Base-by-base conservation (phyloP, 2,888 invertebrate species). In the Lycaena phlaeas region DNA sequence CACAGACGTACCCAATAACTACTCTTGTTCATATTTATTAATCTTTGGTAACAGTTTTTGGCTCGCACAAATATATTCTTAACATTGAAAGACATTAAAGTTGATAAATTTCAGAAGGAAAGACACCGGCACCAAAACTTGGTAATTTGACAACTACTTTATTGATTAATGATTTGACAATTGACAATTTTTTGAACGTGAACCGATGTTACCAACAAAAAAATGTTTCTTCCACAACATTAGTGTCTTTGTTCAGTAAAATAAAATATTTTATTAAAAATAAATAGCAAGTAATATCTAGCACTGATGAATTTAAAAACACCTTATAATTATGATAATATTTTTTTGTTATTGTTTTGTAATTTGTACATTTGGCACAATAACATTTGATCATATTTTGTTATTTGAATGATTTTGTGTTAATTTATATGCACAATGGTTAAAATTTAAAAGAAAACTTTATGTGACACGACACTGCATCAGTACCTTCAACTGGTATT, bases 61-160 rank as follows among this genome's bases (percentile, higher is more conserved):
- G 62, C 75, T 46, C 59, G 57, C 36, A 57, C 58, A 38, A 79
- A 50, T 50, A 76, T 45, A 48, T 72, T 72, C 65, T 71, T 81
- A 49, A 81, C 64, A 42, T 59, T 56, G 41, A 55, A 58, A 64
- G 64, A 63, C 78, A 79, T 79, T 63, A 59, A 59, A 49, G 46
- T 44, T 10, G 10, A 17, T 15, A n/a, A 14, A 30, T 15, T 30
- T 10, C 14, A 29, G n/a, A 2, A 3, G 15, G 2, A 30, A 43
- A 36, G 10, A 30, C 29, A 11, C 38, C 37, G 41, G 34, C 27
- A 36, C 29, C 18, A 14, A 18, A 14, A 30, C 1, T 14, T n/a
- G 7, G 15, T 15, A 7, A n/a, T 4, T 29, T 14, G 15, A 1
- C 14, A 14, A 9, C 7, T 18, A 4, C 2, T n/a, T n/a, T n/a